Evolutionary conservation across 2,797 vertebrate species (phyloP).

Genomic region (Triplophysa bombifrons): DNA sequence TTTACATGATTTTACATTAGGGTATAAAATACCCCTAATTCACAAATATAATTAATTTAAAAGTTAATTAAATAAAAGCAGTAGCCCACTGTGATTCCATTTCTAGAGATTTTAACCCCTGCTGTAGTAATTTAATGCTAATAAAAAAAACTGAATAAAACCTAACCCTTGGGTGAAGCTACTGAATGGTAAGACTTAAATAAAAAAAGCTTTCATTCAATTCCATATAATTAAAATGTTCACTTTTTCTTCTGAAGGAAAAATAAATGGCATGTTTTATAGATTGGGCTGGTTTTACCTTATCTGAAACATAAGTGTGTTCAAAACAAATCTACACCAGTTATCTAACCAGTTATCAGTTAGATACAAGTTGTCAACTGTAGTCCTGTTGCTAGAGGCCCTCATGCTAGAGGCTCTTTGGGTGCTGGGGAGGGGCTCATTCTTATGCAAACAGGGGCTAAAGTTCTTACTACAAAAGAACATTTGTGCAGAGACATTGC

Average conservation of each 20-base stretch:
- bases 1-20: neutral
- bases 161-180: conserved; percentile 65
- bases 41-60: too few relatives aligned
- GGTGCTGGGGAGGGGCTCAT: conserved; percentile 57
- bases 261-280: too few relatives aligned
- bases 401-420: conserved; percentile 52
- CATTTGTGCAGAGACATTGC: conserved; percentile 15
- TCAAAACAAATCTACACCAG: conserved; percentile 76
- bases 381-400: conserved; percentile 66
- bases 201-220: too few relatives aligned
- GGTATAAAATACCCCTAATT: too few relatives aligned
- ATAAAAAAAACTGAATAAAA: conserved; percentile 60
- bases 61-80: neutral
- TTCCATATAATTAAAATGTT: too few relatives aligned
- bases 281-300: conserved; percentile 30
- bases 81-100: conserved; percentile 18
- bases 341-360: conserved; percentile 64
- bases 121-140: conserved; percentile 72
- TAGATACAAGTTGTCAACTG: conserved; percentile 74
- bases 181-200: conserved; percentile 61
- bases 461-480: conserved; percentile 29
- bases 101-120: conserved; percentile 61
- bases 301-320: conserved; percentile 68
- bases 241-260: too few relatives aligned
- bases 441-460: conserved; percentile 71